phyloP scores from a whole-genome alignment of 2,888 invertebrate genomes.

The Lamellibrachia columna region DNA sequence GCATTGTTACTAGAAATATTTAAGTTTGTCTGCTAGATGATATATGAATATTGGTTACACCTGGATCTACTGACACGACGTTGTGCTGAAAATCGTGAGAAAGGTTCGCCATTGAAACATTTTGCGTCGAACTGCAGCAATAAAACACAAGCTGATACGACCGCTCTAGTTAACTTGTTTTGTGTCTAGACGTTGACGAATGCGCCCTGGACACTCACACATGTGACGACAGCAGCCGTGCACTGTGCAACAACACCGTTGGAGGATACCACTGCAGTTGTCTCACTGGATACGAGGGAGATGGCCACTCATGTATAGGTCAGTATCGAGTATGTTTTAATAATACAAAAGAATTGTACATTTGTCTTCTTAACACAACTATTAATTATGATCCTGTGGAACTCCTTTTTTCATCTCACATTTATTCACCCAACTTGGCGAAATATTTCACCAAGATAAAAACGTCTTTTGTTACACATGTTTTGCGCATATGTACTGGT shows the following conservation, averaged over 20 bases:
- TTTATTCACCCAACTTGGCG: too few species aligned
- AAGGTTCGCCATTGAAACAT: neutral
- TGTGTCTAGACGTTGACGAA: conserved; percentile 20
- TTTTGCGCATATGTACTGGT: too few species aligned
- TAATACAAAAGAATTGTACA: too few species aligned
- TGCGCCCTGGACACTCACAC: neutral
- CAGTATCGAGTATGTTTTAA: neutral
- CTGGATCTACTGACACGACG: too few species aligned
- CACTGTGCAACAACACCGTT: conserved; percentile 21
- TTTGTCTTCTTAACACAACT: too few species aligned
- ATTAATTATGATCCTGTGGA: too few species aligned
- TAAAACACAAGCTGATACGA: neutral
- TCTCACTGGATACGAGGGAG: neutral
- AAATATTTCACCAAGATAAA: too few species aligned
- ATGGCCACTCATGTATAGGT: conserved; percentile 21
- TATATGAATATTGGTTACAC: too few species aligned
- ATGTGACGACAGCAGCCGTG: neutral
- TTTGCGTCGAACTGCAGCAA: neutral
- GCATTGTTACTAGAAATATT: neutral
- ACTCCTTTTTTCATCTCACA: too few species aligned
- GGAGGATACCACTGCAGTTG: conserved; percentile 18
- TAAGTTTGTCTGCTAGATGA: neutral
- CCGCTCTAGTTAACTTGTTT: neutral
- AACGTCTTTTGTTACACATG: too few species aligned
- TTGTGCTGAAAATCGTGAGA: too few species aligned